These are phyloP conservation scores for Calliopsis andreniformis DNA, from an alignment of 1,140 invertebrate genomes.

Conservation along the genomic window DNA sequence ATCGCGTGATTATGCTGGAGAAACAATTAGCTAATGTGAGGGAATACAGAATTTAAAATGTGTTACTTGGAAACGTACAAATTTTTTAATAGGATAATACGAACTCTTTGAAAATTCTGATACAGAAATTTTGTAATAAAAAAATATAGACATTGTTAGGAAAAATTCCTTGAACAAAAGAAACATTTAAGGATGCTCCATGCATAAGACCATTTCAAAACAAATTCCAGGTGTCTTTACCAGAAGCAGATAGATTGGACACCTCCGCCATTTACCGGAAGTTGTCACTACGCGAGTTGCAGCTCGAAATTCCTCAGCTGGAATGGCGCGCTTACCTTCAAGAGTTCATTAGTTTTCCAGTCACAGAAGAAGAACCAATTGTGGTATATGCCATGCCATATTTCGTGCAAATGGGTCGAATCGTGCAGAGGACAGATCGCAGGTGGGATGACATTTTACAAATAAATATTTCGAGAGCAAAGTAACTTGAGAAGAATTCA, in stretches of 20 bases:
- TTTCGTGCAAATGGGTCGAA: constrained; percentile 88
- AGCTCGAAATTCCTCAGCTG: constrained; percentile 87
- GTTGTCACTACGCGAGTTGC: constrained; percentile 85
- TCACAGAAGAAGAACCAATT: constrained; percentile 87
- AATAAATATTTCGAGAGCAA: background rate
- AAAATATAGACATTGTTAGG: too few species aligned
- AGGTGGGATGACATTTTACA: constrained; percentile 79
- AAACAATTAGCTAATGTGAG: constrained; percentile 89
- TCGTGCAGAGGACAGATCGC: constrained; percentile 85
- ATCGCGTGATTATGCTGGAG: constrained; percentile 88
- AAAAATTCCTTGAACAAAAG: too few species aligned
- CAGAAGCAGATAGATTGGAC: constrained; percentile 92
- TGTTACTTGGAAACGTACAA: background rate
- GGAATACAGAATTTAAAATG: background rate
- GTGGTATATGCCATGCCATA: constrained; percentile 91
- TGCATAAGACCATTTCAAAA: background rate
- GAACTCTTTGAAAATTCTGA: too few species aligned
- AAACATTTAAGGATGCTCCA: too few species aligned
- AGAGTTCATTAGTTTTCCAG: constrained; percentile 85
- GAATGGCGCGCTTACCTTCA: constrained; percentile 90
- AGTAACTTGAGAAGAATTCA: too few species aligned
- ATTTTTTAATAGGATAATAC: too few species aligned
- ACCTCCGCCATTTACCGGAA: constrained; percentile 90
- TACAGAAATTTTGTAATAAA: too few species aligned
- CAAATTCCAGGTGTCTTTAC: constrained; percentile 84